These are phyloP conservation scores for Philypnodon macrostomus DNA, from an alignment of 2,797 vertebrate genomes.

Conservation along the genomic window DNA sequence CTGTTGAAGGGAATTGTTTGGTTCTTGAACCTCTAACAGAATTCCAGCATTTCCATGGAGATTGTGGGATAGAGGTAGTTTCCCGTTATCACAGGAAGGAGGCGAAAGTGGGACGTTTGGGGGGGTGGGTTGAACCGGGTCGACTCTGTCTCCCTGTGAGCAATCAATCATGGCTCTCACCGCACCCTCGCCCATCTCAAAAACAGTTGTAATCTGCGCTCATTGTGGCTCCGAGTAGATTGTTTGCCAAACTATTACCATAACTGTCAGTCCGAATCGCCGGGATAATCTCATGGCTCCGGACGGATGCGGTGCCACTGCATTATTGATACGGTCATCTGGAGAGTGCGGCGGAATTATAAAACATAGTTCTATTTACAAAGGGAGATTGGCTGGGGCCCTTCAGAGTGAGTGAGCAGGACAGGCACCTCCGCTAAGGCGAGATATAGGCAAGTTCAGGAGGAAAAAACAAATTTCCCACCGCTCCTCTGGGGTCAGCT, in stretches of 20 bases:
- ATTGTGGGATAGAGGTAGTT: slow-evolving; percentile 63
- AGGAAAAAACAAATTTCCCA: slow-evolving; percentile 86
- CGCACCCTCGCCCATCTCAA: slow-evolving; percentile 86
- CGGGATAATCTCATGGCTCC: slow-evolving; percentile 96
- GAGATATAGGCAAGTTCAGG: slow-evolving; percentile 91
- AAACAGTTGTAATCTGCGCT: slow-evolving; percentile 97
- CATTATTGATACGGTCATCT: slow-evolving; percentile 98
- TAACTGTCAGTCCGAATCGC: slow-evolving; percentile 98
- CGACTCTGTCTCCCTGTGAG: slow-evolving; percentile 81
- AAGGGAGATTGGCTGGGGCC: slow-evolving; percentile 97
- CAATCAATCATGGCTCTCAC: slow-evolving; percentile 91
- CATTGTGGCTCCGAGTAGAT: slow-evolving; percentile 92
- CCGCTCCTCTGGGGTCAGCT: slow-evolving; percentile 84
- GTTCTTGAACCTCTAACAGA: slow-evolving; percentile 28
- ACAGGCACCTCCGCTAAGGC: slow-evolving; percentile 94
- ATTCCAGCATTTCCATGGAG: slow-evolving; percentile 53
- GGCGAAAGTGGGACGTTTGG: slow-evolving; percentile 78
- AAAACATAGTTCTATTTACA: slow-evolving; percentile 99
- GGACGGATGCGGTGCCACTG: slow-evolving; percentile 93
- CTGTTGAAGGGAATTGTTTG: slow-evolving; percentile 36
- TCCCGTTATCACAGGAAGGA: slow-evolving; percentile 76
- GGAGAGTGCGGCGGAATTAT: slow-evolving; percentile 91
- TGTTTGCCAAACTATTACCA: slow-evolving; percentile 99
- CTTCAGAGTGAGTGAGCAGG: slow-evolving; percentile 92
- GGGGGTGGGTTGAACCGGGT: slow-evolving; percentile 78